Evolutionary conservation across 2,888 invertebrate genomes (phyloP), one percentile per base, ranked within the genome.

Genomic region (Bellardia pandia): DNA sequence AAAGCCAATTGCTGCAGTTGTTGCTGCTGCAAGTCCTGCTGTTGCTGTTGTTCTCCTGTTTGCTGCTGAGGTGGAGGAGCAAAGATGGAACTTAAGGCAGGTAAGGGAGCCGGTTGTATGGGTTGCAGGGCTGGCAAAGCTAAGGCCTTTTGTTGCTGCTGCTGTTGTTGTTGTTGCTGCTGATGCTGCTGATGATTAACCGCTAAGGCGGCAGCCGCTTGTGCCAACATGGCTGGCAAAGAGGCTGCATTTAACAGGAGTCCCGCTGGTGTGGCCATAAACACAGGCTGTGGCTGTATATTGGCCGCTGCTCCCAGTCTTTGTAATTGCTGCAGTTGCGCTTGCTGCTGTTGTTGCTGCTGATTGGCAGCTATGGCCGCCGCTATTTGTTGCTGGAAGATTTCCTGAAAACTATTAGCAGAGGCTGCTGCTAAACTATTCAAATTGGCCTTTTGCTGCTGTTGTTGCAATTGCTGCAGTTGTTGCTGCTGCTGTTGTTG

Each of bases 241-340:
- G 93, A 92, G 51, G 93, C 91, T 1, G 93, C 92, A 80, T 93
- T 93, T 7, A 93, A 86, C 83, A 93, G 88, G 33, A 93, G 75
- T 0, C 93, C 93, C 2, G 93, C 91, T 2, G 93, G 92, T 40
- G 93, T 93, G 66, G 93, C 92, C 93, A 94, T 94, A 77, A 93
- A 93, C 30, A 94, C 91, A 3, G 93, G 92, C 85, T 93, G 93
- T 62, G 91, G 89, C 79, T 90, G 90, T 72, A 90, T 90, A 45
- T 90, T 91, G 5, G 93, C 90, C 14, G 92, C 90, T 37, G 91
- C 90, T 58, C 91, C 89, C 60, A 91, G 88, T 79, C 92, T 90
- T 66, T 90, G 90, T 62, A 90, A 79, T 4, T 90, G 90, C 56
- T 90, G 90, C 66, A 90, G 75, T 42, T 92, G 89, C 42, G 91